Evolutionary conservation across 2,113 vertebrate species (phyloP).

Genomic region (Arenaria interpres): DNA sequence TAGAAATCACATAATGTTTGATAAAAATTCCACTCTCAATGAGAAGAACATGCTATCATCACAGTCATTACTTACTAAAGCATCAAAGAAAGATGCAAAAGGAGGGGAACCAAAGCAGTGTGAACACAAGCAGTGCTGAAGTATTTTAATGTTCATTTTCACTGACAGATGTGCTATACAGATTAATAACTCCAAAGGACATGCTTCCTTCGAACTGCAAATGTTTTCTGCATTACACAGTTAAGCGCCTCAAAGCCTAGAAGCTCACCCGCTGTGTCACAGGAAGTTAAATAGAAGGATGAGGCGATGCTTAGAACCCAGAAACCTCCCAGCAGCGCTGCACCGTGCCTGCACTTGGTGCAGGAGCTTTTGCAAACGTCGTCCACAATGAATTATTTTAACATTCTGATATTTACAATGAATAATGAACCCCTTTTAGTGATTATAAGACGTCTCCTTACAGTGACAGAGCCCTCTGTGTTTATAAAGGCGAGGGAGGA

Average conservation of each 20-base stretch:
- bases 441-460: background rate
- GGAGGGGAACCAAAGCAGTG: background rate
- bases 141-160: background rate
- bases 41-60: background rate
- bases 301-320: accelerated
- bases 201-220: background rate
- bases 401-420: background rate
- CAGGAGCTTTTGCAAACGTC: background rate
- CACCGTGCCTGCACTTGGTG: accelerated
- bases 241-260: background rate
- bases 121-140: background rate
- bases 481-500: background rate
- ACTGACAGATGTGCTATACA: background rate
- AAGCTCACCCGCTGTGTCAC: background rate
- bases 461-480: background rate
- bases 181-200: background rate
- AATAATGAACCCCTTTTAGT: background rate
- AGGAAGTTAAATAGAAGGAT: background rate
- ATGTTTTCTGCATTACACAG: background rate
- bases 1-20: background rate
- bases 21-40: background rate
- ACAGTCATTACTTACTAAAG: background rate
- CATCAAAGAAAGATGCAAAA: background rate
- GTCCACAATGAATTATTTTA: background rate
- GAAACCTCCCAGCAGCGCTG: background rate